Percentiles rank a stretch among this genome's conserved stretches.
Conservation (phyloP, 2,797 vertebrate genomes). For the Phyllotis vaccarum region DNA sequence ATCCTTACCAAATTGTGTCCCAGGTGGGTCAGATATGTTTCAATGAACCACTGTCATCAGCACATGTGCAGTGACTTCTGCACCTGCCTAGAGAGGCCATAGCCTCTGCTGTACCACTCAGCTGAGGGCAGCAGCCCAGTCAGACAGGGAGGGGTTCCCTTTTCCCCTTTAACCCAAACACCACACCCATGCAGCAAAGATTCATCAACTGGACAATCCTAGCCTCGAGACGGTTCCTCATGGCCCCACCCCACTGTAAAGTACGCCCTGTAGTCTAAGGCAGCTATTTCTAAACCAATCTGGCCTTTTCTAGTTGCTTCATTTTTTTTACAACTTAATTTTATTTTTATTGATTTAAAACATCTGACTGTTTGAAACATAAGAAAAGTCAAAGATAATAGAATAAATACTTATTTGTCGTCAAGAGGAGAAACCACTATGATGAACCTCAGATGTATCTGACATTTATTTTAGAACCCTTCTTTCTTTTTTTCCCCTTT, state of each 20-base stretch:
- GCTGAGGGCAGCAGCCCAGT: too few species aligned
- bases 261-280: not conserved
- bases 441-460: not conserved
- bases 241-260: not conserved
- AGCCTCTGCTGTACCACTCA: not conserved
- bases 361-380: slow-evolving; percentile 13
- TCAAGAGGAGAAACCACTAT: not conserved
- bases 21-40: not conserved
- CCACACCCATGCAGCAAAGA: not conserved
- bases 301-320: not conserved
- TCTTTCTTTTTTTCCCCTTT: not conserved
- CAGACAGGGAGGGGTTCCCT: not conserved
- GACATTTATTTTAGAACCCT: not conserved
- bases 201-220: not conserved
- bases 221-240: not conserved
- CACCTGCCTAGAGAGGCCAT: not conserved
- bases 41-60: not conserved
- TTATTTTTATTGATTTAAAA: not conserved
- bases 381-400: slow-evolving; percentile 17
- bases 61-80: not conserved
- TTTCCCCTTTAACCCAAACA: slow-evolving; percentile 6
- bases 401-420: not conserved
- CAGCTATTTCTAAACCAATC: not conserved
- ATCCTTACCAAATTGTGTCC: not conserved
- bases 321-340: not conserved